Evolutionary conservation across 1,140 invertebrate genomes (phyloP).

Genomic region (Eufriesea mexicana): DNA sequence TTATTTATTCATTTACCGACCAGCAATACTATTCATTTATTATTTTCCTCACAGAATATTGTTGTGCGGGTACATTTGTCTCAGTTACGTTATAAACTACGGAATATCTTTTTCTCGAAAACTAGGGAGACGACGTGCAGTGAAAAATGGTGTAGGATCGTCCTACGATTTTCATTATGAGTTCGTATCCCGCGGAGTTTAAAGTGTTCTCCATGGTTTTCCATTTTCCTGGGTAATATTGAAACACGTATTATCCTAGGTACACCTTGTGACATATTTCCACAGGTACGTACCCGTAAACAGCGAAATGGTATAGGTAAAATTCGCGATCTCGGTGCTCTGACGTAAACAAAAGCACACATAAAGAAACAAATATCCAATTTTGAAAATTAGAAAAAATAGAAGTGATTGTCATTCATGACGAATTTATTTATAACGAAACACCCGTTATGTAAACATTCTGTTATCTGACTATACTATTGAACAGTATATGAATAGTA

Average conservation of each 20-base stretch:
- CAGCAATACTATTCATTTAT: too few species aligned
- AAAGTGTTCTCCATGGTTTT: conserved; percentile 23
- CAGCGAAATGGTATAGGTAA: background rate
- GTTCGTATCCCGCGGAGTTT: conserved; percentile 5
- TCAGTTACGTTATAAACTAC: background rate
- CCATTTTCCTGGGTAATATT: background rate
- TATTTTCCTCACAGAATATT: background rate
- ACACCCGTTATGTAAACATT: too few species aligned
- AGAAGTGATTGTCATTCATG: too few species aligned
- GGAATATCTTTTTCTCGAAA: background rate
- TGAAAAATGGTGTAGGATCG: background rate
- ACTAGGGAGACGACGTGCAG: background rate
- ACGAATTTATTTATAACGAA: too few species aligned
- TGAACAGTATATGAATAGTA: too few species aligned
- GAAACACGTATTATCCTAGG: background rate
- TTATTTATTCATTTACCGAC: too few species aligned
- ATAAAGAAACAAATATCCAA: too few species aligned
- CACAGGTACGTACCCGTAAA: background rate
- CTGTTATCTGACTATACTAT: too few species aligned
- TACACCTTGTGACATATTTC: background rate
- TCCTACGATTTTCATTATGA: conserved; percentile 28
- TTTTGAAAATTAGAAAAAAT: too few species aligned
- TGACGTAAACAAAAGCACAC: background rate
- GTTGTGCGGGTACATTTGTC: background rate
- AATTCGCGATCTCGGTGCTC: background rate